A percentile compares a stretch with the other conserved stretches of the same genome.
These are phyloP conservation scores for Conomelus anceps DNA, from an alignment of 2,888 invertebrate genomes.

Conservation along the genomic window DNA sequence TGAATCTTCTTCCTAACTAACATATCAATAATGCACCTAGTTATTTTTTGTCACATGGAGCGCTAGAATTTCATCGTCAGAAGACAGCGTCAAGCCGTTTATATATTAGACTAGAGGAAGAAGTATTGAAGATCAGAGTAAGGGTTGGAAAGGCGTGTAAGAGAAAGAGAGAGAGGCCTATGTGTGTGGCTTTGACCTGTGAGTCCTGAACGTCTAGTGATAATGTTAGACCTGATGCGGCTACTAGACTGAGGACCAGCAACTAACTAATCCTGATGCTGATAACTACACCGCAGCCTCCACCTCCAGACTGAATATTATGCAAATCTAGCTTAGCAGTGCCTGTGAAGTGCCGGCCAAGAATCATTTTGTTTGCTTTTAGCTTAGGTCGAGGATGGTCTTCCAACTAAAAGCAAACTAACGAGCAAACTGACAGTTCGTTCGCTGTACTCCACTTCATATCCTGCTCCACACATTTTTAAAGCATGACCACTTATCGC, in stretches of 20 bases:
- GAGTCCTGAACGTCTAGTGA: background rate
- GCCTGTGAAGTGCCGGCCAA: background rate
- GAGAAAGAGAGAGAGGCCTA: background rate
- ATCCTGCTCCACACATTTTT: background rate
- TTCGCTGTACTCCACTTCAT: background rate
- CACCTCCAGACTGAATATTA: background rate
- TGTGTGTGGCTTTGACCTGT: background rate
- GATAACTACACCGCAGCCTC: background rate
- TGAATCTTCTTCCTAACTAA: too few species aligned
- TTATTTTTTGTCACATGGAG: too few species aligned
- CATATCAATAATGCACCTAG: too few species aligned
- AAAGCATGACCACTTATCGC: background rate
- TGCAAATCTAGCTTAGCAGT: background rate
- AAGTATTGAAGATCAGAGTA: too few species aligned
- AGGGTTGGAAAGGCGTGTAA: too few species aligned
- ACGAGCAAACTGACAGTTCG: background rate
- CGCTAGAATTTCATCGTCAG: too few species aligned
- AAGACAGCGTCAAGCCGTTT: too few species aligned
- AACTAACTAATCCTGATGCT: background rate
- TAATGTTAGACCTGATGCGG: background rate
- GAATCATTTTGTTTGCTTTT: background rate
- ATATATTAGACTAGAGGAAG: too few species aligned
- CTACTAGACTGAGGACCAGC: background rate
- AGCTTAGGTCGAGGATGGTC: background rate
- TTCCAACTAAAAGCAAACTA: background rate